phyloP scores from a whole-genome alignment of 2,113 vertebrate species.

The Chunga burmeisteri region DNA sequence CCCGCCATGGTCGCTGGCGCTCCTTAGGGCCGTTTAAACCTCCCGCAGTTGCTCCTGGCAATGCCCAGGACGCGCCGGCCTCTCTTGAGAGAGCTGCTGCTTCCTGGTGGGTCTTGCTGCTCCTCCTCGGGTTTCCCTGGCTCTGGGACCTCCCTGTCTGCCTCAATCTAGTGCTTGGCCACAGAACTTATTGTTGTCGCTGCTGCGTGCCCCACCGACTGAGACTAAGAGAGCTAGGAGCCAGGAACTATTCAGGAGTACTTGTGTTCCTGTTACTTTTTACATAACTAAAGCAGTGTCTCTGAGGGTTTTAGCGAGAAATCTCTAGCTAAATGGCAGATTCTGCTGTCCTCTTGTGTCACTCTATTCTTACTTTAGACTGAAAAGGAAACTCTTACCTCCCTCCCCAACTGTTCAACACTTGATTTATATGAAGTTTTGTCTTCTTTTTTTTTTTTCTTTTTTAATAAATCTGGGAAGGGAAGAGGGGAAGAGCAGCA shows the following conservation, averaged over 20 bases:
- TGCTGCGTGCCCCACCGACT: too few species aligned
- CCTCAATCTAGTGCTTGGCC: too few species aligned
- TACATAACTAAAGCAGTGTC: not conserved
- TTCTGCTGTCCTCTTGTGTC: not conserved
- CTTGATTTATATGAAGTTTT: not conserved
- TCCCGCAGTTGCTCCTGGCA: too few species aligned
- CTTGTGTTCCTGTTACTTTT: not conserved
- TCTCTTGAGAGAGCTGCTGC: too few species aligned
- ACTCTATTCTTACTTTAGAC: not conserved
- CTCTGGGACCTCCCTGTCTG: too few species aligned
- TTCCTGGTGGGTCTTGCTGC: too few species aligned
- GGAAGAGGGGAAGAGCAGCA: not conserved
- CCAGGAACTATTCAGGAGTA: not conserved
- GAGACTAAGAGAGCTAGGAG: not conserved
- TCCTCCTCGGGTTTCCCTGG: too few species aligned
- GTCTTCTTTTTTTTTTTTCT: not conserved
- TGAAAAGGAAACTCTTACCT: not conserved
- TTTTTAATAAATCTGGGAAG: not conserved
- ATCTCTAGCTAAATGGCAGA: not conserved
- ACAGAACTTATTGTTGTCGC: too few species aligned
- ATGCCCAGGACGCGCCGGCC: too few species aligned
- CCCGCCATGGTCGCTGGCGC: too few species aligned
- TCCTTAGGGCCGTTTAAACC: too few species aligned
- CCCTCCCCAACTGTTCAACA: not conserved
- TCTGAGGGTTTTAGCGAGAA: not conserved